These are phyloP conservation scores for Theonella swinhoei DNA, from an alignment of 37 sponge, comb jelly and placozoan species.

Conservation along the genomic window DNA sequence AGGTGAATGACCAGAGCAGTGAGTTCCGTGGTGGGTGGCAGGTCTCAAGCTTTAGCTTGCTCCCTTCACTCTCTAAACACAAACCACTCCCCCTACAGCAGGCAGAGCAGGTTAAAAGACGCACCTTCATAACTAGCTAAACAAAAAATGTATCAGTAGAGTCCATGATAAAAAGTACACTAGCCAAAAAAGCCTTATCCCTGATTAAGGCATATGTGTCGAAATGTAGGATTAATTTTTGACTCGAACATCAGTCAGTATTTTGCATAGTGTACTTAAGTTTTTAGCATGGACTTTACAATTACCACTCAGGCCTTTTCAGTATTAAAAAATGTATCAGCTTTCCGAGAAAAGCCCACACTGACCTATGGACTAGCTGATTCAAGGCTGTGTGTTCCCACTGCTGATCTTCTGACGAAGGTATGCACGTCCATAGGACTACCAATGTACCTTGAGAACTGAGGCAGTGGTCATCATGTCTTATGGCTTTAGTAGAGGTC, in stretches of 20 bases:
- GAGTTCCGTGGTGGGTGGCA: background rate
- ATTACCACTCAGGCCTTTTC: too few relatives aligned
- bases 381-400: constrained; percentile 46
- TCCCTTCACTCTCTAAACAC: constrained; percentile 10
- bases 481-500: constrained; percentile 33
- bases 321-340: too few relatives aligned
- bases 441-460: background rate
- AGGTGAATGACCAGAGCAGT: background rate
- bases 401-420: constrained; percentile 21
- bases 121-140: background rate
- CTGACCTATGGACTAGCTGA: constrained; percentile 21
- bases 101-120: background rate
- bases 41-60: background rate
- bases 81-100: constrained; percentile 13
- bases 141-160: background rate
- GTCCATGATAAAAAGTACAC: too few relatives aligned
- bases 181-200: too few relatives aligned
- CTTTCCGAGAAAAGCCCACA: background rate
- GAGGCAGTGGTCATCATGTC: constrained; percentile 57
- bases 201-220: too few relatives aligned
- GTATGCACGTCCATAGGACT: constrained; percentile 40
- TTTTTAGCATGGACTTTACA: too few relatives aligned
- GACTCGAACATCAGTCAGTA: too few relatives aligned
- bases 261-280: too few relatives aligned
- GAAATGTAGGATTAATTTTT: too few relatives aligned